These are phyloP conservation scores for Botia kubotai DNA, from an alignment of 2,797 vertebrate genomes.

Conservation along the genomic window DNA sequence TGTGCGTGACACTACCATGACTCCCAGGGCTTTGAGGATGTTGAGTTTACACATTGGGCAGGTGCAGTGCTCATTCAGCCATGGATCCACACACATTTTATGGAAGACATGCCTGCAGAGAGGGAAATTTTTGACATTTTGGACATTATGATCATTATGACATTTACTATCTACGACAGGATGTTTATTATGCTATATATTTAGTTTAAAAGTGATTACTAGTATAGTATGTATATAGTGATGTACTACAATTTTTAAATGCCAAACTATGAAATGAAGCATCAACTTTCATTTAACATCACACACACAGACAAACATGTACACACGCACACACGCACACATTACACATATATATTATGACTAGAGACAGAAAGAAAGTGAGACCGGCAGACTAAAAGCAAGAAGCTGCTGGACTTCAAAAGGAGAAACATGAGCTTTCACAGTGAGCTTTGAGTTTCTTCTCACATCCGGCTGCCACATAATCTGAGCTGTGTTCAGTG, in stretches of 20 bases:
- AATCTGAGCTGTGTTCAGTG: slow-evolving; percentile 48
- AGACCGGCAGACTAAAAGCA: slow-evolving; percentile 22
- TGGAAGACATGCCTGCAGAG: slow-evolving; percentile 92
- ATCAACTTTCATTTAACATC: not conserved
- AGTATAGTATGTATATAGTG: no score
- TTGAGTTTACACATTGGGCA: slow-evolving; percentile 99
- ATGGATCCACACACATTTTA: slow-evolving; percentile 96
- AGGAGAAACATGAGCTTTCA: slow-evolving; percentile 31
- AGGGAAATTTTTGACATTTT: not conserved
- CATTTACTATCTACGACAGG: no score
- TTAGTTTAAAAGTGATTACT: no score
- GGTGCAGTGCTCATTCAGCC: slow-evolving; percentile 96
- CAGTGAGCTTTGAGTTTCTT: slow-evolving; percentile 39
- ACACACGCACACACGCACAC: not conserved
- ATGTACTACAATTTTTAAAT: no score
- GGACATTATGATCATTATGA: no score
- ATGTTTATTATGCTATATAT: no score
- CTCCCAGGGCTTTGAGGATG: slow-evolving; percentile 96
- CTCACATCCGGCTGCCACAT: slow-evolving; percentile 36
- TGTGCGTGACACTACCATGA: slow-evolving; percentile 83
- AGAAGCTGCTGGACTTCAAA: slow-evolving; percentile 40
- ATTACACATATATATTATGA: slow-evolving; percentile 19
- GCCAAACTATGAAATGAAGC: no score
- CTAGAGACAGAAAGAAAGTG: not conserved
- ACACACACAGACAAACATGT: not conserved